These are phyloP conservation scores for Sphaeridia pumilis DNA, from an alignment of 2,888 invertebrate genomes.

Conservation along the genomic window DNA sequence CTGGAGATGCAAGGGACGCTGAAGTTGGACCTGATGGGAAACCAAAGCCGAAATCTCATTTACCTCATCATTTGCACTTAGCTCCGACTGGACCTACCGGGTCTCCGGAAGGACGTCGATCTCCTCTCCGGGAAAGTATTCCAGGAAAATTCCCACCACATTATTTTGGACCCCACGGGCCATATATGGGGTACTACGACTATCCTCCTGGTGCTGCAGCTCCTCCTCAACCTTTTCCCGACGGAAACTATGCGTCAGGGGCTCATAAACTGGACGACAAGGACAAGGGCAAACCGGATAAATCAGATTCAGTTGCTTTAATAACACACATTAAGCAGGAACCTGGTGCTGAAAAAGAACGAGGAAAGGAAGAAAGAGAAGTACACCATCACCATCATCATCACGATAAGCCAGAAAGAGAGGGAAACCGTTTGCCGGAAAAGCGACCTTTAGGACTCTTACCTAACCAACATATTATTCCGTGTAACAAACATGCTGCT, in stretches of 20 bases:
- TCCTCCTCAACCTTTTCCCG: too few species aligned
- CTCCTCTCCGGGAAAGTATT: slow-evolving; percentile 29
- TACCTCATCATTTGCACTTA: slow-evolving; percentile 5
- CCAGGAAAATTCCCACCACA: too few species aligned
- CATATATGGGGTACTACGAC: slow-evolving; percentile 30
- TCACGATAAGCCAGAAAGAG: slow-evolving; percentile 24
- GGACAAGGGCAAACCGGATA: slow-evolving; percentile 17
- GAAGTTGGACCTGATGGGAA: too few species aligned
- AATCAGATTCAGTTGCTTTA: slow-evolving; percentile 16
- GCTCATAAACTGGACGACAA: too few species aligned
- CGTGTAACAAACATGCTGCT: slow-evolving; percentile 29
- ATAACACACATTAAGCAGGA: slow-evolving; percentile 31
- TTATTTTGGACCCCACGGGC: slow-evolving; percentile 23
- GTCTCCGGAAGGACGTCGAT: slow-evolving; percentile 22
- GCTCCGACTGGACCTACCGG: slow-evolving; percentile 1
- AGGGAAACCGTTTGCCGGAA: slow-evolving; percentile 18
- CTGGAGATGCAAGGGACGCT: too few species aligned
- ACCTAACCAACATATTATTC: slow-evolving; percentile 16
- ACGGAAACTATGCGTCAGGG: slow-evolving; percentile 19
- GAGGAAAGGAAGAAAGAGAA: slow-evolving; percentile 20
- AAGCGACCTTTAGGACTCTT: slow-evolving; percentile 14
- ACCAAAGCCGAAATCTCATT: slow-evolving; percentile 7
- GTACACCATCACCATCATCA: slow-evolving; percentile 11
- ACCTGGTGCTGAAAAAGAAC: slow-evolving; percentile 27
- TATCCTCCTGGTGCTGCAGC: slow-evolving; percentile 25